Conservation (phyloP, 1,140 invertebrate genomes). For the Copidosoma floridanum region DNA sequence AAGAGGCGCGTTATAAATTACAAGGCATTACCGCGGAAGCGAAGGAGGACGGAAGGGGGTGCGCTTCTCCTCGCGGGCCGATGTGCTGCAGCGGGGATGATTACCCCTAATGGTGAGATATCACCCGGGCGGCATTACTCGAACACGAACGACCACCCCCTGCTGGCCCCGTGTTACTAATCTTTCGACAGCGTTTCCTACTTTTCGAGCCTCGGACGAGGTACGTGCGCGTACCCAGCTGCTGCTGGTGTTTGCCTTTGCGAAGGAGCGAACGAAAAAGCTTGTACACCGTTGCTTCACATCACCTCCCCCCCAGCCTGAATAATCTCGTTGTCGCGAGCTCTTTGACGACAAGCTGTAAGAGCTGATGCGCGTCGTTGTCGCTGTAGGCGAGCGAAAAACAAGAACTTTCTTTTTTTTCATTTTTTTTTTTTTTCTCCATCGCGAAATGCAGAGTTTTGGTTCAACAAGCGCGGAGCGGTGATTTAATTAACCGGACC, state of each 20-base stretch:
- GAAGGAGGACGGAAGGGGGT: constrained; percentile 32
- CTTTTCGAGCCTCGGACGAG: constrained; percentile 17
- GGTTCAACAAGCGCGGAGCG: no score
- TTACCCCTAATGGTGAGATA: constrained; percentile 60
- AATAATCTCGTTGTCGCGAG: background rate
- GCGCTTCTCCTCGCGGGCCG: constrained; percentile 41
- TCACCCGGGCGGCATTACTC: constrained; percentile 55
- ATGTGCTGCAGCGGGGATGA: constrained; percentile 53
- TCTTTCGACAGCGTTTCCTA: constrained; percentile 50
- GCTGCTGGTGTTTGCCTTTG: no score
- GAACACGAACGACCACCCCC: constrained; percentile 52
- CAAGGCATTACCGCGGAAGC: constrained; percentile 43
- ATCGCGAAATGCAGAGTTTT: no score
- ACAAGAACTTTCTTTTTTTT: no score
- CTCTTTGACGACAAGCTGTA: background rate
- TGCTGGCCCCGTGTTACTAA: constrained; percentile 49
- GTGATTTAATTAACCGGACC: no score
- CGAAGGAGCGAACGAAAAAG: background rate
- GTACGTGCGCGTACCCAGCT: constrained; percentile 17
- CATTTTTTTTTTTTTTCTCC: no score
- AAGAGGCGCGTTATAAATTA: constrained; percentile 49
- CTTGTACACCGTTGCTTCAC: background rate
- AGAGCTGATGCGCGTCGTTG: background rate
- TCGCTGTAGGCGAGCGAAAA: no score
- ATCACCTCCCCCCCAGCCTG: background rate